Base-by-base conservation (phyloP, 2,113 vertebrate species). In the Hippocampus comes region DNA sequence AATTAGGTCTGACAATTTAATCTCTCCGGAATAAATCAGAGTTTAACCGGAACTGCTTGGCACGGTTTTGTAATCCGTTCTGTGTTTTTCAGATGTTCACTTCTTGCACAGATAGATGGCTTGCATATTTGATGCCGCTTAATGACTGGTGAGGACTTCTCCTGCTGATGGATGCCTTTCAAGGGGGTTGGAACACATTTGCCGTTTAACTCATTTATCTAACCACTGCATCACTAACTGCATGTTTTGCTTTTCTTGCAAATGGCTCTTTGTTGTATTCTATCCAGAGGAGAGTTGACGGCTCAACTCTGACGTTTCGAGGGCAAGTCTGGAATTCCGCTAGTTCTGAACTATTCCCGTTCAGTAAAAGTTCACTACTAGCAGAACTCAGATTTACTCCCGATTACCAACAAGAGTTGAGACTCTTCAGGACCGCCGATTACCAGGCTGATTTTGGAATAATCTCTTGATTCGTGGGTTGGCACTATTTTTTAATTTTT, bases 341-440 rank as follows among this genome's bases (percentile, higher is more conserved):
- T 93, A 92, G 92, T 93, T 93, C 88, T 93, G 92, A 93, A 92
- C 91, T 92, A 92, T 92, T 92, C 78, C 4, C 84, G 74, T 78
- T 91, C 86, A 83, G 78, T 79, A 92, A 91, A 91, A 93, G 91
- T 93, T 94, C 93, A 94, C 92, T 92, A 93, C 92, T 92, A 93
- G 93, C 90, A 93, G 93, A 93, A 93, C 91, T 94, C 91, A 67
- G 91, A 91, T 91, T 90, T 89, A 90, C 83, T 86, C 89, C 88
- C 79, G 89, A 87, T 76, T 87, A 70, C 38, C 86, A 15, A 67
- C 89, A 49, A 67, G 68, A 78, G 11, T 67, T 41, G 23, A 65
- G 41, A 43, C 63, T 30, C 49, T 53, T 51, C 49, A 55, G 3
- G 9, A 34, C 10, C 20, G 3, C 18, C 25, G 30, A 17, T 60